Percentiles rank a stretch among this genome's conserved stretches.
These are phyloP conservation scores for Cetonia aurata DNA, from an alignment of 2,888 invertebrate genomes.

Conservation along the genomic window DNA sequence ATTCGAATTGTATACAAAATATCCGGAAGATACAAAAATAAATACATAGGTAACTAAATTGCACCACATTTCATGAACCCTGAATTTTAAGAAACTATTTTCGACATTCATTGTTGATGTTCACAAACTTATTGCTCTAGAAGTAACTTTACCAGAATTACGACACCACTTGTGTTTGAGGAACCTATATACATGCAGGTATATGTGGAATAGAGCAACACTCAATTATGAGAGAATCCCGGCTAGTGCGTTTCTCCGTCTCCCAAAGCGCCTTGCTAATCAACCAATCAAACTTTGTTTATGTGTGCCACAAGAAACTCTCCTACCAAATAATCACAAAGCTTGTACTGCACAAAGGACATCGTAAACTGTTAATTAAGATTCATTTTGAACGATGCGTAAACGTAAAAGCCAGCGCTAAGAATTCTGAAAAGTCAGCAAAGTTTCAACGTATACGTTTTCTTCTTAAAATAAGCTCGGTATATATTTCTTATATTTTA, in stretches of 20 bases:
- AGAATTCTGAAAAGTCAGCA: constrained; percentile 23
- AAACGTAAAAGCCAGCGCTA: constrained; percentile 36
- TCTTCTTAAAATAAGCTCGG: constrained; percentile 11
- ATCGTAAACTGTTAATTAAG: constrained; percentile 37
- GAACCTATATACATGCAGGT: constrained; percentile 33
- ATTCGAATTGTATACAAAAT: too few relatives aligned
- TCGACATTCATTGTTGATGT: too few relatives aligned
- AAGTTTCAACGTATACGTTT: constrained; percentile 36
- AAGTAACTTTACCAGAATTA: too few relatives aligned
- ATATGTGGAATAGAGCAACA: constrained; percentile 46
- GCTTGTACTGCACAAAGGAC: constrained; percentile 32
- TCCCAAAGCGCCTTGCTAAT: constrained; percentile 49
- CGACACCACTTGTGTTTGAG: constrained; percentile 7
- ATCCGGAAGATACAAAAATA: too few relatives aligned
- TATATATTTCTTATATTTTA: too few relatives aligned
- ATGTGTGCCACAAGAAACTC: constrained; percentile 29
- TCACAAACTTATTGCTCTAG: too few relatives aligned
- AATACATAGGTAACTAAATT: too few relatives aligned
- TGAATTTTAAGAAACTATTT: too few relatives aligned
- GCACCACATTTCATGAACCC: too few relatives aligned
- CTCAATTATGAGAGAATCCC: constrained; percentile 54
- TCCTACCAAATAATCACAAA: constrained; percentile 19
- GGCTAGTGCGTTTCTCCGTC: constrained; percentile 49
- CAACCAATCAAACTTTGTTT: constrained; percentile 51
- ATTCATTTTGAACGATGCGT: constrained; percentile 27